Evolutionary conservation across 2,888 invertebrate genomes (phyloP).

Genomic region (Omphaloscelis lunosa): DNA sequence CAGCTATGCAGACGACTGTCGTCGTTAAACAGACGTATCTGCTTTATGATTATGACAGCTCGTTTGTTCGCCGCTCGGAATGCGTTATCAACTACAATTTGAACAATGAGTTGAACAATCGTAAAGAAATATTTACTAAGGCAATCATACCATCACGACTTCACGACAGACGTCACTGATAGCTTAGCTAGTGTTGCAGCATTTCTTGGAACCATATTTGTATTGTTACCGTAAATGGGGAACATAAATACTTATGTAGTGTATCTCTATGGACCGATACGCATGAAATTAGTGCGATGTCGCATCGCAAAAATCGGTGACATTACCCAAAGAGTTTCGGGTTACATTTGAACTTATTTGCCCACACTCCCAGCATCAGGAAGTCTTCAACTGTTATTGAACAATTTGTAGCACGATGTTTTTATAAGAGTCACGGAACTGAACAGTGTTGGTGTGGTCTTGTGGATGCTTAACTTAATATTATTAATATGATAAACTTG

Average conservation of each 20-base stretch:
- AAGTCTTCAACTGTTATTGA: background rate
- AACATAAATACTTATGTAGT: background rate
- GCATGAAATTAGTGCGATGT: background rate
- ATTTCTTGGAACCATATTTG: background rate
- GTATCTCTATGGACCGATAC: background rate
- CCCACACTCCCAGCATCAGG: background rate
- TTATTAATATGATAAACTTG: conserved; percentile 11
- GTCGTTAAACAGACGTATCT: conserved; percentile 30
- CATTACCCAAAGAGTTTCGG: background rate
- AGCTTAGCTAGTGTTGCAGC: background rate
- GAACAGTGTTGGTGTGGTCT: background rate
- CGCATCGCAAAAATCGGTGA: background rate
- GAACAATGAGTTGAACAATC: conserved; percentile 35
- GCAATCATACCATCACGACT: background rate
- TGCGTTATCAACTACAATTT: conserved; percentile 31
- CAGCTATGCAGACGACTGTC: conserved; percentile 32
- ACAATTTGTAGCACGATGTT: background rate
- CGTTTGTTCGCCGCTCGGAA: conserved; percentile 31
- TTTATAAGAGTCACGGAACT: background rate
- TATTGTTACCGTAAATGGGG: background rate
- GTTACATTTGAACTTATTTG: background rate
- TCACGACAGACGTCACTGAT: conserved; percentile 11
- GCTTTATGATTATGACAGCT: conserved; percentile 49
- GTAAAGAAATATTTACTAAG: conserved; percentile 7
- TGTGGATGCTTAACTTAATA: background rate